phyloP scores from a whole-genome alignment of 1,140 invertebrate genomes.

The Zeugodacus cucurbitae region DNA sequence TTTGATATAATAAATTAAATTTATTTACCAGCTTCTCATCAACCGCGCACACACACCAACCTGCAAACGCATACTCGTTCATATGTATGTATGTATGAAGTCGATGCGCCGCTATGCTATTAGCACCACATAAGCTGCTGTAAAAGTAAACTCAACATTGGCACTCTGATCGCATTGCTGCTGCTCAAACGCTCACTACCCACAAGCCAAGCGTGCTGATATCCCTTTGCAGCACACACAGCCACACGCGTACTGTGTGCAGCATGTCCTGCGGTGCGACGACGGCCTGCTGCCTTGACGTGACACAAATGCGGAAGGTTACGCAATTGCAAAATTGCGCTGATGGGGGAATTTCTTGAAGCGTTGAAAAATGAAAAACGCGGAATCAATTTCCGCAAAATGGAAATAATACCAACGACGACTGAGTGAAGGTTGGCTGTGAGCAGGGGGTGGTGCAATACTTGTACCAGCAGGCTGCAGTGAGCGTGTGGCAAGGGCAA shows the following conservation, averaged over 20 bases:
- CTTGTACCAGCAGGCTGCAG: not conserved
- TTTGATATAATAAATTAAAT: slow-evolving; percentile 47
- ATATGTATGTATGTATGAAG: not conserved
- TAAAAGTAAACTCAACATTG: not conserved
- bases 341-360: slow-evolving; percentile 43
- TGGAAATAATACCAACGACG: slow-evolving; percentile 22
- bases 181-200: not conserved
- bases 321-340: slow-evolving; percentile 44
- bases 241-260: not conserved
- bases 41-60: not conserved
- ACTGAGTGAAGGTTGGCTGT: not conserved
- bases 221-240: not conserved
- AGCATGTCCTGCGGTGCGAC: not conserved
- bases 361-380: slow-evolving; percentile 43
- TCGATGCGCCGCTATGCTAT: slow-evolving; percentile 13
- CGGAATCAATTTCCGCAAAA: slow-evolving; percentile 45
- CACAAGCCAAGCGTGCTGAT: not conserved
- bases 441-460: not conserved
- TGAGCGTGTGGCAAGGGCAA: not conserved
- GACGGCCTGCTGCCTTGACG: not conserved
- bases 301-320: slow-evolving; percentile 41
- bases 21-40: slow-evolving; percentile 40
- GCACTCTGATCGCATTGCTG: not conserved
- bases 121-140: slow-evolving; percentile 44
- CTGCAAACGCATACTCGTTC: not conserved